phyloP scores from a whole-genome alignment of 2,888 invertebrate genomes.

The Synergus laeviventris region DNA sequence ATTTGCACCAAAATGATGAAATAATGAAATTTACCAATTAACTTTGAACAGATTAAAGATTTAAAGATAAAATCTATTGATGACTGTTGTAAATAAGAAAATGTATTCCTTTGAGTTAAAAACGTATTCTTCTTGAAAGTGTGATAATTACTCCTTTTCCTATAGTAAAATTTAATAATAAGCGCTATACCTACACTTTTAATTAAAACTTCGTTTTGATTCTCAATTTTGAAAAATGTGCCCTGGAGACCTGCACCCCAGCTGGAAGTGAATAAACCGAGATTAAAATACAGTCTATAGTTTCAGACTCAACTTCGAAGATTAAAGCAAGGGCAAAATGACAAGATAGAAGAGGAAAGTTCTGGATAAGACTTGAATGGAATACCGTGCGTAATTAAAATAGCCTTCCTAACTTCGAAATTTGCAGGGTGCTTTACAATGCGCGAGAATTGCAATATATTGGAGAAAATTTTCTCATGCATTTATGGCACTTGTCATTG shows the following conservation, averaged over 20 bases:
- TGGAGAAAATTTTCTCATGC: not conserved
- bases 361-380: conserved; percentile 30
- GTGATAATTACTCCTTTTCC: too few relatives aligned
- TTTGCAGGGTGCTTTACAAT: not conserved
- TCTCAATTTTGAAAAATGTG: conserved; percentile 1
- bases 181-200: too few relatives aligned
- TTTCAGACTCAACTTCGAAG: not conserved
- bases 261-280: not conserved
- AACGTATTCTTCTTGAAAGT: too few relatives aligned
- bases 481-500: not conserved
- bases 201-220: not conserved
- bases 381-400: conserved; percentile 35
- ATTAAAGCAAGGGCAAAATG: conserved; percentile 22
- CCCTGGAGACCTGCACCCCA: not conserved
- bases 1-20: not conserved
- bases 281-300: not conserved
- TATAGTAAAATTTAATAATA: too few relatives aligned
- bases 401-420: conserved; percentile 16
- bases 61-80: not conserved
- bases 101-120: too few relatives aligned
- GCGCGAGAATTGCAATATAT: not conserved
- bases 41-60: not conserved
- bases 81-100: not conserved
- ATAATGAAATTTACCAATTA: conserved; percentile 13
- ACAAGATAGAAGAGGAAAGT: conserved; percentile 33